These are phyloP conservation scores for Nasonia oneida DNA, from an alignment of 2,888 invertebrate genomes.

Conservation along the genomic window DNA sequence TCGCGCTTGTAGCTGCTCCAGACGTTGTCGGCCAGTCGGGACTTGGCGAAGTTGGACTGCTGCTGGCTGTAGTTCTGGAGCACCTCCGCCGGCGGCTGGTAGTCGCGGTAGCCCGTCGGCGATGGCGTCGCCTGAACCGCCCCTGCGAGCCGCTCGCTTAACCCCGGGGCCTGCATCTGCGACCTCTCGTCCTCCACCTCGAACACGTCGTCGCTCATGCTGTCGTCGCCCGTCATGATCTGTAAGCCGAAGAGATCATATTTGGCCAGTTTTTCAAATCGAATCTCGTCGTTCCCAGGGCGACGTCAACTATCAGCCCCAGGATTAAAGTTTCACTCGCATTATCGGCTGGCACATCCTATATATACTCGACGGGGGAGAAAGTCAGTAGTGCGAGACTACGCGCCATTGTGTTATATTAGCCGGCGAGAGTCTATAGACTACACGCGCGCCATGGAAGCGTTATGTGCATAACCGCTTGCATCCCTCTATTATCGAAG, in stretches of 20 bases:
- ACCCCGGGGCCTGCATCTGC: background rate
- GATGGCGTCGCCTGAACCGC: constrained; percentile 81
- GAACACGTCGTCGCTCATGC: constrained; percentile 92
- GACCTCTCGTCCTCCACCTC: constrained; percentile 82
- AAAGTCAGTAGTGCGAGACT: background rate
- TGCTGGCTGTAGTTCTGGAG: constrained; percentile 73
- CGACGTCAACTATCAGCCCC: too few relatives aligned
- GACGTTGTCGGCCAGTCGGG: constrained; percentile 35
- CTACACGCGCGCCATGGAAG: background rate
- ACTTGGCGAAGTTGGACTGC: constrained; percentile 58
- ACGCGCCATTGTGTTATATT: constrained; percentile 32
- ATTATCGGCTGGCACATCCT: background rate
- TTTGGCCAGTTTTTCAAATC: too few relatives aligned
- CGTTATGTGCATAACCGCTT: background rate
- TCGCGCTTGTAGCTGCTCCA: constrained; percentile 64
- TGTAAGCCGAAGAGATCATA: constrained; percentile 64
- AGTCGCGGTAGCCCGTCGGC: constrained; percentile 90
- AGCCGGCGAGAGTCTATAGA: background rate
- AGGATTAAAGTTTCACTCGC: background rate
- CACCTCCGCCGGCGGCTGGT: constrained; percentile 87
- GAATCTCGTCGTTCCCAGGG: background rate
- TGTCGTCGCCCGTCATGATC: constrained; percentile 86
- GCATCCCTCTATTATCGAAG: constrained; percentile 34
- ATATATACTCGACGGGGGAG: background rate
- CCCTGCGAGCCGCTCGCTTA: background rate